Conservation (phyloP, 2,797 vertebrate genomes). For the Echiichthys vipera region DNA sequence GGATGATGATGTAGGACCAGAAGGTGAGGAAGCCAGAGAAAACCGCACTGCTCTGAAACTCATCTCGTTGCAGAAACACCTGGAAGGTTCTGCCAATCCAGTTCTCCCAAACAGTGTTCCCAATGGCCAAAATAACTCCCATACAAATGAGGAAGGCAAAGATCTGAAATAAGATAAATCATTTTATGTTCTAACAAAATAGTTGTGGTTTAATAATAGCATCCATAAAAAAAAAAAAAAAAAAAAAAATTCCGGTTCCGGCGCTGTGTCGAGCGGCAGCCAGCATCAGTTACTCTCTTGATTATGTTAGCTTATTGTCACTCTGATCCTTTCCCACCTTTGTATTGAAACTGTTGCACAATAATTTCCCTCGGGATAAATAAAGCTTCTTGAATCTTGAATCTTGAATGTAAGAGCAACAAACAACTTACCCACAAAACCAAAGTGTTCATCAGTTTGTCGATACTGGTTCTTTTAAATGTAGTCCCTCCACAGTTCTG, state of each 20-base stretch:
- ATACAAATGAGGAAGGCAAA: conserved; percentile 93
- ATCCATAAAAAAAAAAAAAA: too few species aligned
- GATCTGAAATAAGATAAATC: conserved; percentile 84
- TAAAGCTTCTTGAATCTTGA: too few species aligned
- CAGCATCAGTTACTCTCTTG: too few species aligned
- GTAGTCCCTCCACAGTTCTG: conserved; percentile 90
- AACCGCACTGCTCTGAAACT: conserved; percentile 74
- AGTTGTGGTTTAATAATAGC: neutral
- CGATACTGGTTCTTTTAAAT: conserved; percentile 92
- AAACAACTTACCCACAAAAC: conserved; percentile 88
- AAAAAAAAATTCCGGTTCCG: too few species aligned
- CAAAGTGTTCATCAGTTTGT: conserved; percentile 90
- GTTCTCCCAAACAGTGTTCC: conserved; percentile 92
- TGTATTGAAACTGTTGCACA: too few species aligned
- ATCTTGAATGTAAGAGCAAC: neutral
- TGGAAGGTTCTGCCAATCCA: conserved; percentile 89
- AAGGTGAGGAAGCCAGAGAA: conserved; percentile 95
- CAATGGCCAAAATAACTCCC: conserved; percentile 92
- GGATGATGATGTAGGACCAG: conserved; percentile 96
- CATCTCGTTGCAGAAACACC: conserved; percentile 89
- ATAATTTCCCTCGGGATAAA: too few species aligned
- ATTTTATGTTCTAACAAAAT: neutral
- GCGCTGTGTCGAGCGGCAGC: too few species aligned
- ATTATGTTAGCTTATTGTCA: too few species aligned
- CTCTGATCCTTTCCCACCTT: too few species aligned